Base-by-base conservation (phyloP, 2,113 vertebrate genomes). In the Alaudala cheleensis region DNA sequence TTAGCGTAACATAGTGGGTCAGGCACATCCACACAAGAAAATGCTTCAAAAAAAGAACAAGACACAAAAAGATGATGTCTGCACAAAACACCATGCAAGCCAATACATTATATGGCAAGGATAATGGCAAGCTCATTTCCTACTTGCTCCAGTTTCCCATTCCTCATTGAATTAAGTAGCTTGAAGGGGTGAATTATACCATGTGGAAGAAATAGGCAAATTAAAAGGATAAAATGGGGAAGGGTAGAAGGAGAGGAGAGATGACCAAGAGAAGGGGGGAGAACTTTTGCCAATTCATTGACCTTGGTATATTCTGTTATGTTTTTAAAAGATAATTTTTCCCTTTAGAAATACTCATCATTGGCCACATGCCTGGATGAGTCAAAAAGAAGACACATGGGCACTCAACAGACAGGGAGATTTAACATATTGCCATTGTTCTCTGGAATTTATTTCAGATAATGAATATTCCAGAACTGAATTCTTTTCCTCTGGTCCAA, bases 361-460 rank as follows among this genome's bases (percentile, higher is more conserved):
- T 39, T 93, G 95, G 90, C 82, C 51, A 64, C 14, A 19, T 67
- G 82, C 86, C 88, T 69, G 42, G 45, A 84, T 84, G 72, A 93
- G 53, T 95, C 69, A 95, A 90, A 94, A 86, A 73, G 18, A 67
- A 92, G 72, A 88, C 70, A 94, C 62, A 94, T 70, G 49, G 82
- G n/a, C 62, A 91, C 15, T 53, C 47, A 86, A 80, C 34, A 87
- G 28, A 85, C 29, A 77, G 71, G 28, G 47, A 72, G 34, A 77
- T 88, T 89, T 89, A 93, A 88, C 49, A 94, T 71, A 93, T 49
- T 89, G 65, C 50, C 54, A 84, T 88, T 92, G 73, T 85, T 92
- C 77, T 91, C 56, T 88, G 62, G 62, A 85, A 94, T 76, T 83
- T 1, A 86, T 65, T 94, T 86, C 49, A 78, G 70, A 81, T 74